Conservation (phyloP, 2,888 invertebrate genomes). For the Eristalinus aeneus region DNA sequence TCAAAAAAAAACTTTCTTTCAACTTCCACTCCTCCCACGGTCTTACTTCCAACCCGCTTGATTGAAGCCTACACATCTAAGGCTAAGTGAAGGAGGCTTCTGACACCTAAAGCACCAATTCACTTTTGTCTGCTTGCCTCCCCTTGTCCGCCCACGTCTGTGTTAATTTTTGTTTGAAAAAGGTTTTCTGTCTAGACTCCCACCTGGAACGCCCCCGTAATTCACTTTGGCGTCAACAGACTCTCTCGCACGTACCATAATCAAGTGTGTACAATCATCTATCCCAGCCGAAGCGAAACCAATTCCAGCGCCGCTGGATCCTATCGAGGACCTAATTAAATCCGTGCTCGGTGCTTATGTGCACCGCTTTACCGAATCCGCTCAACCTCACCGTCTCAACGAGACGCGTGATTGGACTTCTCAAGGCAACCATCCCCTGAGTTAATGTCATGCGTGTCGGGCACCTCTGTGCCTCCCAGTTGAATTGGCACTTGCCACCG, state of each 20-base stretch:
- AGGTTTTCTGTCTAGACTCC: background rate
- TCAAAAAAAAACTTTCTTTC: too few relatives aligned
- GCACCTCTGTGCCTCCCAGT: background rate
- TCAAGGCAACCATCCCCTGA: background rate
- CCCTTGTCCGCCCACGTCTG: too few relatives aligned
- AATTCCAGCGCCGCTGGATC: background rate
- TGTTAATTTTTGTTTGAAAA: background rate
- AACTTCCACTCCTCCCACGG: too few relatives aligned
- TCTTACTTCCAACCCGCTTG: too few relatives aligned
- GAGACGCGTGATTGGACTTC: background rate
- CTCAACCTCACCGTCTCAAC: background rate
- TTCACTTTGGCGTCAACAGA: background rate
- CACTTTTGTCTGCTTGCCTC: too few relatives aligned
- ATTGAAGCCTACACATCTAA: too few relatives aligned
- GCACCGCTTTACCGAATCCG: background rate
- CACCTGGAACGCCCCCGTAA: background rate
- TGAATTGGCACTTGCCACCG: background rate
- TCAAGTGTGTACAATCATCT: background rate
- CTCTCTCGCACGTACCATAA: background rate
- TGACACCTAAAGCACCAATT: too few relatives aligned
- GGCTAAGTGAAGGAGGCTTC: too few relatives aligned
- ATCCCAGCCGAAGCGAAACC: background rate
- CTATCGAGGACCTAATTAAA: background rate
- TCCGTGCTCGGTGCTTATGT: background rate
- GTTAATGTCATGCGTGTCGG: background rate